phyloP scores from a whole-genome alignment of 2,113 vertebrate genomes.

The Halcyon malimbica region DNA sequence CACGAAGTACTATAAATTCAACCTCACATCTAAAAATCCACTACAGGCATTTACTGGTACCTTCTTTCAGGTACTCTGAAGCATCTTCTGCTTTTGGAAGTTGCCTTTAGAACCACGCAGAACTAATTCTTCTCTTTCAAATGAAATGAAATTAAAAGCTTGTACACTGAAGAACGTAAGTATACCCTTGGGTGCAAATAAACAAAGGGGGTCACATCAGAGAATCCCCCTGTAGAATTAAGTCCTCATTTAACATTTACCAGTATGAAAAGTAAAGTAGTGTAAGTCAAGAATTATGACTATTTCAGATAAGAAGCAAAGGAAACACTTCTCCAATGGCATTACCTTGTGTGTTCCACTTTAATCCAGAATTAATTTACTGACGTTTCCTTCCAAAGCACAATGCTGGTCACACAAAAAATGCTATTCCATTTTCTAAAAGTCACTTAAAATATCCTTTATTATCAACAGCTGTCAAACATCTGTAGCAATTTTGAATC shows the following conservation, averaged over 20 bases:
- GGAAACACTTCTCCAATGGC: background rate
- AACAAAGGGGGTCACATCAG: background rate
- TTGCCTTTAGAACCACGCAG: background rate
- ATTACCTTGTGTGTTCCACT: background rate
- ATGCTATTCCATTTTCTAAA: background rate
- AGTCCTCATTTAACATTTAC: background rate
- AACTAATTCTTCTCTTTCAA: background rate
- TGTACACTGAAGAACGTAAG: background rate
- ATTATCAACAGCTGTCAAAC: background rate
- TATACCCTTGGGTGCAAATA: background rate
- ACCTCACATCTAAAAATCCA: background rate
- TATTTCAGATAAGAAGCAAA: background rate
- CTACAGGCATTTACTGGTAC: background rate
- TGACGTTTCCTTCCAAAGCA: background rate
- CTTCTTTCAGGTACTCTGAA: background rate
- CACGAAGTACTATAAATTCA: background rate
- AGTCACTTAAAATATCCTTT: background rate
- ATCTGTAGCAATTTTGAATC: background rate
- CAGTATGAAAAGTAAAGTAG: background rate
- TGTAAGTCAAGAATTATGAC: background rate
- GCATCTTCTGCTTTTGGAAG: background rate
- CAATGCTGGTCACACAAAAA: background rate
- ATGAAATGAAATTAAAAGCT: background rate
- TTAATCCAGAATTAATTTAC: background rate
- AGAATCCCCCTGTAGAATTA: background rate